Evolutionary conservation across 2,797 vertebrate genomes (phyloP).

Genomic region (Vespertilio murinus): DNA sequence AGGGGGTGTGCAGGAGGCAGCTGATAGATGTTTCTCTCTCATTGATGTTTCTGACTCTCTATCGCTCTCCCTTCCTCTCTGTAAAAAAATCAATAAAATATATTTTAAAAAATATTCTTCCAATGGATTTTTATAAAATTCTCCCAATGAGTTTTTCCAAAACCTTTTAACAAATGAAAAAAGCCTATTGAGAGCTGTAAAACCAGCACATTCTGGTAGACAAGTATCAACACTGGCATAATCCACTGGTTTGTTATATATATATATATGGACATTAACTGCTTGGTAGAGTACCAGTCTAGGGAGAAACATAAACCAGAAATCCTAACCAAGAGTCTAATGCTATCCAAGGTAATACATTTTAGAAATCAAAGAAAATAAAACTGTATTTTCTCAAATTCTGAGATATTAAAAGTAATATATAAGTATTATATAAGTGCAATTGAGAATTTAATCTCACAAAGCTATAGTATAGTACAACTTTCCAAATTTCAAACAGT

Average conservation of each 20-base stretch:
- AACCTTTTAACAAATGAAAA: not conserved
- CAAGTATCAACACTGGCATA: not conserved
- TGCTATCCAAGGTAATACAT: not conserved
- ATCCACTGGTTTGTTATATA: not conserved
- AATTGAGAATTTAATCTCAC: not conserved
- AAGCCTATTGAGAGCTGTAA: not conserved
- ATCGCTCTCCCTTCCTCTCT: too few relatives aligned
- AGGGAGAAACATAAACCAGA: not conserved
- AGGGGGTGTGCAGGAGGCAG: too few relatives aligned
- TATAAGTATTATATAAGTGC: not conserved
- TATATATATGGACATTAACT: not conserved
- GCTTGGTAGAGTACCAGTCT: not conserved
- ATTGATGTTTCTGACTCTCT: too few relatives aligned
- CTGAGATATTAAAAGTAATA: not conserved
- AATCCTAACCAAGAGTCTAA: not conserved
- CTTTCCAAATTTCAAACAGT: not conserved
- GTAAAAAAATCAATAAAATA: too few relatives aligned
- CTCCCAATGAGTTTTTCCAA: not conserved
- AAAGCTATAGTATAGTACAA: not conserved
- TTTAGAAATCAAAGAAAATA: not conserved
- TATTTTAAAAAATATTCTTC: not conserved
- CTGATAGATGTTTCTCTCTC: too few relatives aligned
- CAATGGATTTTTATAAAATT: not conserved
- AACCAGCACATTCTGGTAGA: not conserved
- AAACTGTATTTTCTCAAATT: conserved; percentile 12